Evolutionary conservation across 2,113 vertebrate species (phyloP), one percentile per base, ranked within the genome.

Genomic region (Mellivora capensis): DNA sequence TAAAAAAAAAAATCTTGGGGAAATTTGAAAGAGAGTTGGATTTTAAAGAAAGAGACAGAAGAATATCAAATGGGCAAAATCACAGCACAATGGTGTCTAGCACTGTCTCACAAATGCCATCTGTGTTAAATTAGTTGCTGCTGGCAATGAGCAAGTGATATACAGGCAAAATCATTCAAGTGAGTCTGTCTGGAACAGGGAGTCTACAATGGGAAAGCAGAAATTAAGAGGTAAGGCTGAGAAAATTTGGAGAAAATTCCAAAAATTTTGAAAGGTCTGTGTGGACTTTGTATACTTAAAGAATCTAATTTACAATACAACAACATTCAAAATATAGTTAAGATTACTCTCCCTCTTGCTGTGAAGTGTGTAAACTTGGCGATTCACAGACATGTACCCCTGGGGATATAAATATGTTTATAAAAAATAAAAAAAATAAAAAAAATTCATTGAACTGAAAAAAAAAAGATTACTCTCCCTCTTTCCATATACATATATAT

Each of bases 61-160:
- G 49, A 95, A 47, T 91, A 87, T 57, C 67, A 86, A 91, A 12
- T 87, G 74, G 82, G 72, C 69, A 91, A 61, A 67, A 39, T 64
- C 49, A 31, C 23, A 69, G 42, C 74, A 92, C 47, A 76, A 9
- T 71, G 27, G 37, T 96, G 89, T 97, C 96, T 98, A 83, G 37
- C 89, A 25, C 72, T 83, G 39, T 92, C 69, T 98, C 72, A 86
- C 49, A 87, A 71, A 76, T 71, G 12, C 79, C 93, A 96, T 97
- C 89, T 96, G 83, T 57, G 82, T 61, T 93, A 79, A 90, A 67
- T 93, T 42, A 80, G 39, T 92, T 13, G 29, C 67, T 94, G 83
- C 91, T 83, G 79, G 61, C 72, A 80, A 93, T 27, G 31, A 81
- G 47, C 27, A 92, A 81, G 10, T 31, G 13, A 34, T n/a, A 39